Base-by-base conservation (phyloP, 2,113 vertebrate species). In the Muntiacus muntjak region DNA sequence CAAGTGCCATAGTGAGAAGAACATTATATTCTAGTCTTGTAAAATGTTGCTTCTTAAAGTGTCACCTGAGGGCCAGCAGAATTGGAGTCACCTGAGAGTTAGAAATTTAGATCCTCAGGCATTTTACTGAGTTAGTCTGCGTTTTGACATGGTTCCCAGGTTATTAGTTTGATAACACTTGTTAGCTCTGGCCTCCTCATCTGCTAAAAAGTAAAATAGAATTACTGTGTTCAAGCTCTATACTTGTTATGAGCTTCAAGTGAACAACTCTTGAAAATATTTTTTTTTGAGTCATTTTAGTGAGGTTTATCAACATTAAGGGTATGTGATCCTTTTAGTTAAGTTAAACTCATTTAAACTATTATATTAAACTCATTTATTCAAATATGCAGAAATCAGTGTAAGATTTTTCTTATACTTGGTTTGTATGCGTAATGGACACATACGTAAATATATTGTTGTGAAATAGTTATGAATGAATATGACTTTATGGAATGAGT, bases 181-280 rank as follows among this genome's bases (percentile, higher is more conserved):
- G 0, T 94, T n/a, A 74, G 3, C 26, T 60, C 50, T 86, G 60
- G 13, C n/a, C 85, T 89, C 10, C 84, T 92, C 43, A 82, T 76
- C 43, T 86, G 55, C 54, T 92, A 78, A 90, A 88, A 93, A 79
- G 26, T 90, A 40, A 94, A 79, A n/a, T 43, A 92, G 60, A 96
- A 67, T 54, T 86, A 67, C 45, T 92, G 21, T 36, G 43, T 81
- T 78, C 15, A 93, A 76, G 30, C 23, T 33, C 6, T 67, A 1
- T 79, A 57, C 30, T 87, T 91, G 60, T 71, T 40, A 83, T 3
- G 55, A 87, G 47, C 21, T 60, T 76, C 45, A 93, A 57, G 76
- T 91, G 79, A 91, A 47, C 79, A 84, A 83, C 45, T 82, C 50
- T 8, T 58, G n/a, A 89, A 67, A 87, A 89, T 26, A n/a, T 50